phyloP scores from a whole-genome alignment of 2,797 vertebrate species.

The Sebastes nivosus region DNA sequence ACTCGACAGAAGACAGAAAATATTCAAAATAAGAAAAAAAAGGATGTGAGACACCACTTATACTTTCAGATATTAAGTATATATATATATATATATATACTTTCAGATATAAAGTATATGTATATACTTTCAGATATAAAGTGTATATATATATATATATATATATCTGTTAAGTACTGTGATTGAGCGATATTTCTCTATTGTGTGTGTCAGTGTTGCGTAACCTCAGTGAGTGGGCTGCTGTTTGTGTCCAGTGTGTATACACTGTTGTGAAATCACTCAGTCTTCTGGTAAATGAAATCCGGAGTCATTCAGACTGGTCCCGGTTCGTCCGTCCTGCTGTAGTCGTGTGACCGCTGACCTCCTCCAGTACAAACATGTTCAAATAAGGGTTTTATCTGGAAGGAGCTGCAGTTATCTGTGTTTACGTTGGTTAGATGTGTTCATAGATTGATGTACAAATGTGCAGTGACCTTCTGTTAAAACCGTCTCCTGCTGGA shows the following conservation, averaged over 20 bases:
- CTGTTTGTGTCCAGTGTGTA: slow-evolving; percentile 51
- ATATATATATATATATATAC: too few species aligned
- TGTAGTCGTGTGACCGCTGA: too few species aligned
- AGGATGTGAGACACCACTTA: rapidly evolving
- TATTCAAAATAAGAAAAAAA: neutral
- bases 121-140: too few species aligned
- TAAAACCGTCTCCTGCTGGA: neutral
- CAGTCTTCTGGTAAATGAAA: neutral
- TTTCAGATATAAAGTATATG: too few species aligned
- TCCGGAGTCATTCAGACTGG: neutral
- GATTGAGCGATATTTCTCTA: neutral
- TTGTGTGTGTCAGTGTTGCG: slow-evolving; percentile 11
- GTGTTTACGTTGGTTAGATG: neutral
- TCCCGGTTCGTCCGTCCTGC: neutral
- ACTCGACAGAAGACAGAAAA: neutral
- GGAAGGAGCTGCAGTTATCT: neutral
- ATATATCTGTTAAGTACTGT: neutral
- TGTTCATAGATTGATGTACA: neutral
- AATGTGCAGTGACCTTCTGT: neutral
- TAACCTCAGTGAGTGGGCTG: slow-evolving; percentile 50
- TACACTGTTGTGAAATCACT: slow-evolving; percentile 37
- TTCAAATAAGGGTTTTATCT: neutral
- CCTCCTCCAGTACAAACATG: neutral
- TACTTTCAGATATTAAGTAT: neutral
- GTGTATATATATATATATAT: too few species aligned